Base-by-base conservation (phyloP, 2,113 vertebrate species). In the Lycocorax pyrrhopterus region DNA sequence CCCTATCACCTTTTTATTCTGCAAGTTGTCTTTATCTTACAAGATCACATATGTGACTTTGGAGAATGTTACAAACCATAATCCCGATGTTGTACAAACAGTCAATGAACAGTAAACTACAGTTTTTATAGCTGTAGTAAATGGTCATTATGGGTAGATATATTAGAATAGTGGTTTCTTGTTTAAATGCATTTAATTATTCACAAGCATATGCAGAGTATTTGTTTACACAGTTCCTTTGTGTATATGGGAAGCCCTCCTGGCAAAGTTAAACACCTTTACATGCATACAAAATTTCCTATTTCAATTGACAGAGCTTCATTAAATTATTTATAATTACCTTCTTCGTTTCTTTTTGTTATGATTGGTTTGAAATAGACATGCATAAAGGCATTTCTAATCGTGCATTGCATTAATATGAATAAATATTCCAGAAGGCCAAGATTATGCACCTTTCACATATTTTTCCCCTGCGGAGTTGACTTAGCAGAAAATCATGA, bases 321-420 rank as follows among this genome's bases (percentile, higher is more conserved):
- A 95, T 96, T 97, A 96, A 96, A 97, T 97, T 79, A 96, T 96
- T 97, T 96, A 96, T 96, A 96, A 96, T 96, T 95, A 94, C 29
- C 37, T 96, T 68, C 90, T 83, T 90, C 29, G 44, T 91, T 95
- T 51, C 32, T 91, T 95, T 95, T 87, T 97, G 66, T 87, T 96
- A 68, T 89, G 75, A 87, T 39, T 96, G 13, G 22, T 88, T 35
- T 96, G 58, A 93, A 86, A 88, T 26, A 96, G 75, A 87, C 77
- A 64, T 25, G 75, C 80, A 87, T 13, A 92, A 64, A 94, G 33
- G 44, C 19, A 96, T 60, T 89, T 93, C 92, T 92, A 68, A 85
- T 84, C 35, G 6, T 90, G 83, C 29, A 52, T 55, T 80, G 29
- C 25, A 93, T 85, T 93, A 82, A 90, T 67, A 43, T 85, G 76